These are phyloP conservation scores for Spondyliosoma cantharus DNA, from an alignment of 2,797 vertebrate genomes.

Conservation along the genomic window DNA sequence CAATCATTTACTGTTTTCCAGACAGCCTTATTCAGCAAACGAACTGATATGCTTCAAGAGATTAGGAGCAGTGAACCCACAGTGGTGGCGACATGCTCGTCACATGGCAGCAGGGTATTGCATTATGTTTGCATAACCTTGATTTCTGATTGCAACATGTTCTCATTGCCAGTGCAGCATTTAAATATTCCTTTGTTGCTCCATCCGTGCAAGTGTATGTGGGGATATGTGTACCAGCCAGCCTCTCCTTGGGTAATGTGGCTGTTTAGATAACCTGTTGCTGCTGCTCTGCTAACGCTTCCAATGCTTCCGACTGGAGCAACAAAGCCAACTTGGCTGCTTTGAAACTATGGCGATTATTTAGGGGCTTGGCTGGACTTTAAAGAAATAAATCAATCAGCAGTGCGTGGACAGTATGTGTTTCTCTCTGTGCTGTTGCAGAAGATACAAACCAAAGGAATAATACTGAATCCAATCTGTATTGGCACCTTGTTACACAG, in stretches of 20 bases:
- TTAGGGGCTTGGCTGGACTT: slow-evolving; percentile 1
- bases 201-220: slow-evolving; percentile 19
- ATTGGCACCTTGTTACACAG: too few relatives aligned
- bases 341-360: neutral
- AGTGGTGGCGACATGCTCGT: neutral
- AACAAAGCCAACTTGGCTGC: neutral
- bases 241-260: slow-evolving; percentile 15
- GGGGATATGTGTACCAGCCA: neutral
- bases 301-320: slow-evolving; percentile 20
- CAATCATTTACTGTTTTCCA: neutral
- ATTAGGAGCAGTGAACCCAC: slow-evolving; percentile 17
- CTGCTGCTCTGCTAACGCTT: neutral
- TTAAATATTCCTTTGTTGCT: slow-evolving; percentile 36
- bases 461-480: neutral
- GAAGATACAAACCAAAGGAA: neutral
- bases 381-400: neutral
- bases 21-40: neutral
- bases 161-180: slow-evolving; percentile 37
- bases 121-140: slow-evolving; percentile 55
- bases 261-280: slow-evolving; percentile 34
- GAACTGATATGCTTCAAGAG: neutral
- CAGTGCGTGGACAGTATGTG: neutral
- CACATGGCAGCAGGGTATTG: neutral
- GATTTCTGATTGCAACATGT: slow-evolving; percentile 46
- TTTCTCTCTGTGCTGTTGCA: neutral